Conservation (phyloP, 2,888 invertebrate species). For the Magallana nippona region DNA sequence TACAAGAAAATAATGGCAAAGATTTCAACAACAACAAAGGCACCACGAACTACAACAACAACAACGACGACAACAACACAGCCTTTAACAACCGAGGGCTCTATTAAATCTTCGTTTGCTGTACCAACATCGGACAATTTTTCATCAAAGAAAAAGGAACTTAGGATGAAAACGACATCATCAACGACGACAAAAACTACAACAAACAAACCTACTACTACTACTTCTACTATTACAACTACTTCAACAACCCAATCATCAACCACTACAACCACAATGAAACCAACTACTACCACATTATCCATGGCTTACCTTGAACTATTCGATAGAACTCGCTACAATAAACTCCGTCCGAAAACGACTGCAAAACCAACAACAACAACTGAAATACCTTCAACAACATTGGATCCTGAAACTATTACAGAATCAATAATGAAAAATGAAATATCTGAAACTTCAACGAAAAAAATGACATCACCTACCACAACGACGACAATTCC, state of each 20-base stretch:
- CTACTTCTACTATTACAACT: background rate
- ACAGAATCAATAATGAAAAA: background rate
- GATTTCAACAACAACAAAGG: background rate
- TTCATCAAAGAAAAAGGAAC: background rate
- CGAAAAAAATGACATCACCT: background rate
- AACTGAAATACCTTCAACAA: background rate
- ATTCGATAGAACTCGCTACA: slow-evolving; percentile 3
- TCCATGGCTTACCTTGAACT: slow-evolving; percentile 17
- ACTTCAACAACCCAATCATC: background rate
- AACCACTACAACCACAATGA: background rate
- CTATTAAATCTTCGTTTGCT: background rate
- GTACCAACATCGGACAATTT: background rate
- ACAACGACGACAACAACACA: background rate
- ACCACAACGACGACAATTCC: background rate
- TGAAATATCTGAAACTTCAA: background rate
- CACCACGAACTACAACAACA: background rate
- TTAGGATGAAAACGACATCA: background rate
- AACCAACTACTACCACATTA: background rate
- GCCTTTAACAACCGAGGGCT: no score
- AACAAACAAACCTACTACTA: background rate
- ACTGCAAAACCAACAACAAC: background rate
- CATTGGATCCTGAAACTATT: background rate
- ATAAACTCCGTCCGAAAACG: background rate
- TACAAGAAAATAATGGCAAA: slow-evolving; percentile 10
- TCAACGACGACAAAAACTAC: background rate